Base-by-base conservation (phyloP, 2,888 invertebrate genomes). In the Ceraclea dissimilis region DNA sequence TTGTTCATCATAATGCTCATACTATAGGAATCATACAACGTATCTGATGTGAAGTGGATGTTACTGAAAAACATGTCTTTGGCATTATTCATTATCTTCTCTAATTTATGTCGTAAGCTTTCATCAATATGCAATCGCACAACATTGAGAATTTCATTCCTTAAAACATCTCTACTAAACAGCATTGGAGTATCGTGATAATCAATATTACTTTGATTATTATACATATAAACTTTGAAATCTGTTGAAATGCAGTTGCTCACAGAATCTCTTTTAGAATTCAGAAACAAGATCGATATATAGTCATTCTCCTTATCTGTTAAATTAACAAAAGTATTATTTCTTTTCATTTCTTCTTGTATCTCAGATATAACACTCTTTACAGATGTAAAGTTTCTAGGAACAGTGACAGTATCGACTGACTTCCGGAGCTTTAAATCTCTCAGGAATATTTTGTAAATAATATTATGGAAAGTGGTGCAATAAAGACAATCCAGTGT, bases 321-420 rank as follows among this genome's bases (percentile, higher is more conserved):
- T 1, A 26, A 13, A 31, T 54, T 49, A 4, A 57, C 19, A 43
- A 51, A 16, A 5, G 31, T 44, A 50, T 53, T 53, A 49, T 47
- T 57, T 22, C 21, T 47, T n/a, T 54, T 51, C 26, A 51, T 51
- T 46, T 59, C 59, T 49, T 20, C 33, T 39, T 49, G 46, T 34
- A 59, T 59, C 19, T 56, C 54, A 22, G 17, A n/a, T 6, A 54
- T 51, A 18, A 57, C 53, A 22, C 21, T 52, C 8, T 54, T 48
- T 11, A 31, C 17, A 21, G 46, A 39, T 2, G 20, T 54, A 11
- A 59, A 26, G 20, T 50, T 18, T 34, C 49, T 59, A 31, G 56
- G 56, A 17, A 59, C 33, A 13, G 26, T 2, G 8, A 54, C 31
- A 34, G 8, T 19, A 2, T 39, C 33, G n/a, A 17, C 26, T 4